phyloP scores from a whole-genome alignment of 2,797 vertebrate species.

The Ptychobarbus kaznakovi region DNA sequence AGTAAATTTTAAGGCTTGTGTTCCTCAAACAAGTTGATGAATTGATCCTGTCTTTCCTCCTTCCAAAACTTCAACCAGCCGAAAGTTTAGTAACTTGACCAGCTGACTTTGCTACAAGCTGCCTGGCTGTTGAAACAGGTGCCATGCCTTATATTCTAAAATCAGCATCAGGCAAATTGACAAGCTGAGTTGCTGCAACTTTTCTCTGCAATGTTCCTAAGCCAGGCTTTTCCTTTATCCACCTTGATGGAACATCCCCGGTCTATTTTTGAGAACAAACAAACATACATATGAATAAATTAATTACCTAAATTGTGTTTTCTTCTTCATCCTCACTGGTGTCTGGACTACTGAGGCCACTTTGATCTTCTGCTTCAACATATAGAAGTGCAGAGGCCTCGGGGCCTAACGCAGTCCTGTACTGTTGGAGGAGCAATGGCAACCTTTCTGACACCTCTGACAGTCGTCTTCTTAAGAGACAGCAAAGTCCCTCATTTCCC shows the following conservation, averaged over 20 bases:
- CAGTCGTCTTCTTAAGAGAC: slow-evolving; percentile 24
- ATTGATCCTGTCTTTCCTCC: background rate
- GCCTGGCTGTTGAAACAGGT: background rate
- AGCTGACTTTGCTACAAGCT: background rate
- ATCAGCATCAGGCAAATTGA: background rate
- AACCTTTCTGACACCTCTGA: slow-evolving; percentile 18
- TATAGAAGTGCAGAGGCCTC: slow-evolving; percentile 27
- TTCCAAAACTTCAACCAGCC: background rate
- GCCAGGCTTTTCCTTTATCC: background rate
- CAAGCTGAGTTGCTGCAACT: background rate
- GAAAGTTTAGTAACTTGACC: too few species aligned
- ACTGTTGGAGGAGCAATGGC: slow-evolving; percentile 1
- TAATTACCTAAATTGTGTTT: slow-evolving; percentile 15
- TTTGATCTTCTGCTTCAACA: slow-evolving; percentile 18
- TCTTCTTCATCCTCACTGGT: slow-evolving; percentile 41
- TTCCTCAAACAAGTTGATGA: too few species aligned
- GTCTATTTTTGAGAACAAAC: background rate
- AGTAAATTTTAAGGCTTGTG: background rate
- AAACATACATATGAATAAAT: slow-evolving; percentile 4
- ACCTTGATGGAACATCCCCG: background rate
- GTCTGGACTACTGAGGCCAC: slow-evolving; percentile 34
- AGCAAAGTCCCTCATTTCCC: slow-evolving; percentile 26
- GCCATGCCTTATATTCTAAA: background rate
- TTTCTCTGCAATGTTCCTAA: background rate
- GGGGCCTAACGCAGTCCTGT: slow-evolving; percentile 34